Percentiles rank a stretch among this genome's conserved stretches.
phyloP scores from a whole-genome alignment of 1,140 invertebrate species.

The Ericerus pela region DNA sequence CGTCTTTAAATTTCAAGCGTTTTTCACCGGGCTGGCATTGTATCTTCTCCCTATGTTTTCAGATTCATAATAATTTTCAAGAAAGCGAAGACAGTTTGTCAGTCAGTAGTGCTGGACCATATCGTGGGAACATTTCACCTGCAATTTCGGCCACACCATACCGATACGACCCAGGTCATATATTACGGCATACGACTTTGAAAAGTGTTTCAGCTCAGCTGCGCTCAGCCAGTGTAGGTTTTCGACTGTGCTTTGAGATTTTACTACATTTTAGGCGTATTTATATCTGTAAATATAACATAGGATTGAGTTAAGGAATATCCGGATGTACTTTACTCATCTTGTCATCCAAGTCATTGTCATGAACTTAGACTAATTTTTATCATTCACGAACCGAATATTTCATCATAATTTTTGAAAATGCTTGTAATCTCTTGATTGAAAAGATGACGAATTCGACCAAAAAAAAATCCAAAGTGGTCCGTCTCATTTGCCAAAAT shows the following conservation, averaged over 20 bases:
- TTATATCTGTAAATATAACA: background rate
- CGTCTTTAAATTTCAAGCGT: constrained; percentile 28
- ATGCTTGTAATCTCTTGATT: too few species aligned
- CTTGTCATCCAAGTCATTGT: background rate
- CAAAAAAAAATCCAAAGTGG: too few species aligned
- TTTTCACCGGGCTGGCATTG: background rate
- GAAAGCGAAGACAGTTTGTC: constrained; percentile 27
- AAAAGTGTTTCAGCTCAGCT: constrained; percentile 76
- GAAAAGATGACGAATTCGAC: too few species aligned
- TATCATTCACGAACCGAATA: background rate
- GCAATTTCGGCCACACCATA: constrained; percentile 3
- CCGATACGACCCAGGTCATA: constrained; percentile 38
- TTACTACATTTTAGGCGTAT: background rate
- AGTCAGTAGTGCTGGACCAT: constrained; percentile 25
- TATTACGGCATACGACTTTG: constrained; percentile 63
- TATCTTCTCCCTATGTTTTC: constrained; percentile 7
- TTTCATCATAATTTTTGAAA: too few species aligned
- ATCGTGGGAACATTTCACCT: background rate
- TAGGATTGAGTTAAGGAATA: too few species aligned
- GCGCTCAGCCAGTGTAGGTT: constrained; percentile 55
- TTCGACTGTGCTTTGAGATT: background rate
- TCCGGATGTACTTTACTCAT: background rate
- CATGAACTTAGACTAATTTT: background rate
- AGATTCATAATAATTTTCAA: constrained; percentile 13
- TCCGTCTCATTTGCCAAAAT: too few species aligned